A percentile compares a stretch with the other conserved stretches of the same genome.
phyloP scores from a whole-genome alignment of 2,888 invertebrate genomes.

The Drosophila nr. perissopoda region DNA sequence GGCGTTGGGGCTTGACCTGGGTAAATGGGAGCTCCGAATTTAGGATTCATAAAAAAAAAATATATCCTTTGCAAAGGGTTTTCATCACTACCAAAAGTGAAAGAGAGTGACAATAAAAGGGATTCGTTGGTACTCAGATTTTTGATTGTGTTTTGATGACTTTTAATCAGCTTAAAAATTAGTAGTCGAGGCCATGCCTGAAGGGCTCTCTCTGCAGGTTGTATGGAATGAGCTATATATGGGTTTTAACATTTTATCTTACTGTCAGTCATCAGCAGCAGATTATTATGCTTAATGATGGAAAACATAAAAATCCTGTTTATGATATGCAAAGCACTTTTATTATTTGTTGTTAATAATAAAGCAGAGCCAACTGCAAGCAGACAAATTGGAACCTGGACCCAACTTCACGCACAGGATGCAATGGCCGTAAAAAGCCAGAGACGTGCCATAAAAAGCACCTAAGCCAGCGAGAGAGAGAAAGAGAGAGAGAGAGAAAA shows the following conservation, averaged over 20 bases:
- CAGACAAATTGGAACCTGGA: background rate
- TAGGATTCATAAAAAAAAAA: conserved; percentile 40
- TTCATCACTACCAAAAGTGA: conserved; percentile 20
- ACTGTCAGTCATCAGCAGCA: conserved; percentile 34
- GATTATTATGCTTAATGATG: conserved; percentile 71
- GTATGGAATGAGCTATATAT: conserved; percentile 12
- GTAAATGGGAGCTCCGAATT: conserved; percentile 11
- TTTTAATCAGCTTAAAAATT: conserved; percentile 80
- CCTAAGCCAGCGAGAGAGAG: conserved; percentile 44
- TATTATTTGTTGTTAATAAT: conserved; percentile 78
- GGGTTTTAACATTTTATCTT: conserved; percentile 34
- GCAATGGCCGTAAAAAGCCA: conserved; percentile 56
- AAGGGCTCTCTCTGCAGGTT: conserved; percentile 5
- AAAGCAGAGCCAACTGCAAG: conserved; percentile 46
- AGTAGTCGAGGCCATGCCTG: conserved; percentile 54
- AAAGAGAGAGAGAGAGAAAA: background rate
- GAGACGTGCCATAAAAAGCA: conserved; percentile 58
- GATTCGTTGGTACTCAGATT: conserved; percentile 35
- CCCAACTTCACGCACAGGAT: conserved; percentile 43
- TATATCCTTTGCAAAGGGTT: conserved; percentile 20
- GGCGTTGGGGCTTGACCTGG: conserved; percentile 8
- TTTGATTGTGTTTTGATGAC: conserved; percentile 70
- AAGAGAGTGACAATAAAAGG: conserved; percentile 33
- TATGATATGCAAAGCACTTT: conserved; percentile 78
- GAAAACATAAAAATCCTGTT: conserved; percentile 75